These are phyloP conservation scores for Amblyopsis rosae DNA, from an alignment of 2,113 vertebrate genomes.

Conservation along the genomic window DNA sequence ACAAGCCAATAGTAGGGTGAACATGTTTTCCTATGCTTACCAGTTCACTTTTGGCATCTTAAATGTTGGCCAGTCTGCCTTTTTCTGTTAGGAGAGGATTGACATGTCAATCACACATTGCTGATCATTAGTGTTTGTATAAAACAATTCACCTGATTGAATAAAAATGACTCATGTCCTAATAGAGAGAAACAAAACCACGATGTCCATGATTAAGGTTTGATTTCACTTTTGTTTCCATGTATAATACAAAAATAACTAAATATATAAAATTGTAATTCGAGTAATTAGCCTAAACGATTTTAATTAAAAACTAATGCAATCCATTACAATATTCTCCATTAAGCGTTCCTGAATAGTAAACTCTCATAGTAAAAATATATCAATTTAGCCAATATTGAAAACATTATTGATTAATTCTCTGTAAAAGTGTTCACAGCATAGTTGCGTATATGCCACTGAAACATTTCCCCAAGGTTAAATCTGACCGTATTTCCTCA, in stretches of 20 bases:
- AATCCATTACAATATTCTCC: too few species aligned
- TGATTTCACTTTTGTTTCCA: background rate
- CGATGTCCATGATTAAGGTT: background rate
- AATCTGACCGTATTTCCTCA: background rate
- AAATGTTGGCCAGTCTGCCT: background rate
- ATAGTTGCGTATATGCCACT: background rate
- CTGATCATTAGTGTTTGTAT: background rate
- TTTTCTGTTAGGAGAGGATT: slow-evolving; percentile 25
- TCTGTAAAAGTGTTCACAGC: too few species aligned
- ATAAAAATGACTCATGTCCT: background rate
- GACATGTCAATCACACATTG: background rate
- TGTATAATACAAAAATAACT: too few species aligned
- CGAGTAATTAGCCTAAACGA: too few species aligned
- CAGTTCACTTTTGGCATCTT: slow-evolving; percentile 6
- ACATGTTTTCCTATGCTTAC: slow-evolving; percentile 10
- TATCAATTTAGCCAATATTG: too few species aligned
- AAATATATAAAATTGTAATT: too few species aligned
- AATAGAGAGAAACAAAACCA: background rate
- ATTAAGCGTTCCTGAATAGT: too few species aligned
- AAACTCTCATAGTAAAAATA: too few species aligned
- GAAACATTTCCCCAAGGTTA: background rate
- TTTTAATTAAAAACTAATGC: too few species aligned
- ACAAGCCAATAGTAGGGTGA: too few species aligned
- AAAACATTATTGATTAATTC: too few species aligned
- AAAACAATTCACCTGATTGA: background rate